Conservation (phyloP, 1,140 invertebrate genomes). For the Dendrolimus punctatus region DNA sequence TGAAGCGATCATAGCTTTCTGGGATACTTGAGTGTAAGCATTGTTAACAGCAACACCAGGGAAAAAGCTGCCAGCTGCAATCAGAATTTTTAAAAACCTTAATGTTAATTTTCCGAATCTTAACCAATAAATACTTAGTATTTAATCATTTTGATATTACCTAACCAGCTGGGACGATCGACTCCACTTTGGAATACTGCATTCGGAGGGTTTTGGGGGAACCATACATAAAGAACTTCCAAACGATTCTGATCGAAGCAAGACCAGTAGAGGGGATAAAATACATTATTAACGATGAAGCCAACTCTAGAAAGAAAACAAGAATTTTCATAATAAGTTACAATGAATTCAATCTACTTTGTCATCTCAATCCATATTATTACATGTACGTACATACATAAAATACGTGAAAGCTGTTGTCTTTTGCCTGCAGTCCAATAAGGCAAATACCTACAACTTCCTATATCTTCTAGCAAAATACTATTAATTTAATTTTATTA, state of each 20-base stretch:
- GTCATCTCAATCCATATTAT: too few species aligned
- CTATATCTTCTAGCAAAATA: too few species aligned
- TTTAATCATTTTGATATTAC: slow-evolving; percentile 17
- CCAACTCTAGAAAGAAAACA: slow-evolving; percentile 35
- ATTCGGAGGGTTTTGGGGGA: slow-evolving; percentile 38
- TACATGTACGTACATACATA: too few species aligned
- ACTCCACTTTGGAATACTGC: slow-evolving; percentile 48
- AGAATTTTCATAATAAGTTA: neutral
- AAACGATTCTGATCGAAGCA: slow-evolving; percentile 50
- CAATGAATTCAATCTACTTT: too few species aligned
- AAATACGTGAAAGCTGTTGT: too few species aligned
- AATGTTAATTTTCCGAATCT: too few species aligned
- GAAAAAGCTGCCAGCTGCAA: slow-evolving; percentile 50
- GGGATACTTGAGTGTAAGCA: slow-evolving; percentile 47
- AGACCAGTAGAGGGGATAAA: slow-evolving; percentile 46
- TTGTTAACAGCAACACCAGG: slow-evolving; percentile 48
- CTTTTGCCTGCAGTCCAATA: too few species aligned
- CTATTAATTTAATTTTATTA: too few species aligned
- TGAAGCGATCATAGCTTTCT: slow-evolving; percentile 35
- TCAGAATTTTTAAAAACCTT: neutral
- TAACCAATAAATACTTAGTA: too few species aligned
- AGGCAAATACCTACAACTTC: too few species aligned
- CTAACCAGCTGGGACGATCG: slow-evolving; percentile 44
- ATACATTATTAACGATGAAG: slow-evolving; percentile 42
- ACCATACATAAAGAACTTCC: slow-evolving; percentile 57